Base-by-base conservation (phyloP, 64 coral and sea anemone species). In the Montipora sp. region DNA sequence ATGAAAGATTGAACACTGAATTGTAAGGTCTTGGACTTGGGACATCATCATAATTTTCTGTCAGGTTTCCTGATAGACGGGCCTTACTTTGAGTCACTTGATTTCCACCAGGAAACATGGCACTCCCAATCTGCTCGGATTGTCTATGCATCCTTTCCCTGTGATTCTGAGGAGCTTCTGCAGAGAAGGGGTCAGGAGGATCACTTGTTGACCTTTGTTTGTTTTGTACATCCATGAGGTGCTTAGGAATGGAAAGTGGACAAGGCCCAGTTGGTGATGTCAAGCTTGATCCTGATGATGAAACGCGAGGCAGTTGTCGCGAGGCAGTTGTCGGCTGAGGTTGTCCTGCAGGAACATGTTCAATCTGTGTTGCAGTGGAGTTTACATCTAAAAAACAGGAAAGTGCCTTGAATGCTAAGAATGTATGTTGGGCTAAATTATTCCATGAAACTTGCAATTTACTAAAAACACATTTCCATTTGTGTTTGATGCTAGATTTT, bases 221-320 rank as follows among this genome's bases (percentile, higher is more conserved):
- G 19, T 85, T 85, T 19, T 4, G 66, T 5, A 47, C 18, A 49
- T 85, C n/a, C 18, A 85, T 22, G 0, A 85, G 12, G 60, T 85
- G 63, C 47, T 51, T 72, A 14, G 82, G 82, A 85, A 85, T 72
- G 44, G 82, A 85, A 71, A 85, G 82, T 49, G 82, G 82, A 67
- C 82, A 85, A 49, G 82, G 63, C 1, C 82, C 59, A n/a, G 82
- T 50, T 51, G 82, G 63, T 50, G 82, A 85, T n/a, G 18, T 51
- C 7, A 84, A 43, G 43, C 81, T 84, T 84, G 81, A 70, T 3
- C 81, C 16, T 4, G 82, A 49, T 72, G 82, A 72, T 72, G 18
- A 85, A 70, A 27, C 14, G 15, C 48, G 82, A 61, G 10, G 53
- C 20, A 9, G 20, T 71, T 68, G 65, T 85, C 14, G 15, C 48